Percentiles rank a stretch among this genome's conserved stretches.
phyloP scores from a whole-genome alignment of 2,888 invertebrate genomes.

The Chaitophorus viminalis region DNA sequence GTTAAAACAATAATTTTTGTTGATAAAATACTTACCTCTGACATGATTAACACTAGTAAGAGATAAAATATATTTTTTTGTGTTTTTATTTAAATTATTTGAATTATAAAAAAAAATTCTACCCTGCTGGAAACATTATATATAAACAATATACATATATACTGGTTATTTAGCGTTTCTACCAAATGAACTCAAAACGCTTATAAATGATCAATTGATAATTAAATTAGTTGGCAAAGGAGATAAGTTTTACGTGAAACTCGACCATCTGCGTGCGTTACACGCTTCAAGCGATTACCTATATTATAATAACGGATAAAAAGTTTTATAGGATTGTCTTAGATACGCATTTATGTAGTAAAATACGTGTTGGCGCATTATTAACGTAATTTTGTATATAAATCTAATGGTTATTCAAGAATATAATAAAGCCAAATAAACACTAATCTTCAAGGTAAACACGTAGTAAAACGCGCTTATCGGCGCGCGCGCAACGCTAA shows the following conservation, averaged over 20 bases:
- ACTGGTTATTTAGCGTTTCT: too few species aligned
- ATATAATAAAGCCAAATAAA: constrained; percentile 31
- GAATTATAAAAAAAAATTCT: too few species aligned
- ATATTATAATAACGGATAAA: constrained; percentile 8
- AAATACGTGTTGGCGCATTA: constrained; percentile 32
- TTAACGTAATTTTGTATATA: constrained; percentile 32
- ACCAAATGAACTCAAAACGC: too few species aligned
- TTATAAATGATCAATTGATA: not conserved
- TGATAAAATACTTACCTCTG: too few species aligned
- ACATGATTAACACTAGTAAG: too few species aligned
- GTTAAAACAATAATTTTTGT: too few species aligned
- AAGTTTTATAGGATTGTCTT: constrained; percentile 9
- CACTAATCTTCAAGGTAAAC: constrained; percentile 15
- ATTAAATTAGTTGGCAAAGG: not conserved
- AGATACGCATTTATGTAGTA: constrained; percentile 20
- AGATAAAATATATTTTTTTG: too few species aligned
- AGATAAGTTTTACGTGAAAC: not conserved
- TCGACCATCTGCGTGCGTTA: not conserved
- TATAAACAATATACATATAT: too few species aligned
- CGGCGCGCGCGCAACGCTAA: not conserved
- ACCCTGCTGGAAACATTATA: too few species aligned
- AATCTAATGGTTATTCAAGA: constrained; percentile 12
- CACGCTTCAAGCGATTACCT: not conserved
- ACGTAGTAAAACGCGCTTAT: constrained; percentile 11
- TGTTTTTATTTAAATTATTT: too few species aligned